phyloP scores from a whole-genome alignment of 2,888 invertebrate genomes.

The Lydus trimaculatus region DNA sequence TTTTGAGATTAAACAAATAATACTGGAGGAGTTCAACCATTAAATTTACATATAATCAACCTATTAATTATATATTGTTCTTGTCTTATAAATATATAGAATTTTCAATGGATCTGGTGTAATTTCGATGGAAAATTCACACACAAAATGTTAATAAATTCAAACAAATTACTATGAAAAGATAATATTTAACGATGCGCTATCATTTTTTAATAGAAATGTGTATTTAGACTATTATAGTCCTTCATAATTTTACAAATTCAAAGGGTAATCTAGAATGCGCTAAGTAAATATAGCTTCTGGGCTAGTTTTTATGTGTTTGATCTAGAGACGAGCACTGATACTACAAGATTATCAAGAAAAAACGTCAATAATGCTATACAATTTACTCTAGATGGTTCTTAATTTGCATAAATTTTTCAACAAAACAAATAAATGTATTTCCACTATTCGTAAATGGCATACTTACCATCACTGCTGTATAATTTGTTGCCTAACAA shows the following conservation, averaged over 20 bases:
- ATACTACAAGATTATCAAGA: background rate
- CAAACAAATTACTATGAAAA: background rate
- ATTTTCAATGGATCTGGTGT: background rate
- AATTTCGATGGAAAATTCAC: background rate
- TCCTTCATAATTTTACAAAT: slow-evolving; percentile 24
- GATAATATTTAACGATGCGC: background rate
- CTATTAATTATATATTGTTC: background rate
- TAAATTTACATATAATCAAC: background rate
- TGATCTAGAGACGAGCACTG: background rate
- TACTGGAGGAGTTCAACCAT: too few relatives aligned
- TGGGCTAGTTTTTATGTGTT: slow-evolving; percentile 17
- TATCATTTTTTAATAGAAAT: background rate
- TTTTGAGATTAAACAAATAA: too few relatives aligned
- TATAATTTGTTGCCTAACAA: background rate
- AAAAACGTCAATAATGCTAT: slow-evolving; percentile 22
- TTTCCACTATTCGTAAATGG: background rate
- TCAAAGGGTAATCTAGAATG: slow-evolving; percentile 23
- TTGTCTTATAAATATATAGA: background rate
- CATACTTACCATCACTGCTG: background rate
- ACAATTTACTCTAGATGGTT: slow-evolving; percentile 21
- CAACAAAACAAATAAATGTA: background rate
- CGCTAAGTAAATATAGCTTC: slow-evolving; percentile 30
- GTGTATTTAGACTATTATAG: slow-evolving; percentile 15
- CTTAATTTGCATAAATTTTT: slow-evolving; percentile 25
- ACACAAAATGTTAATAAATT: background rate